Evolutionary conservation across 1,140 invertebrate genomes (phyloP), one percentile per base, ranked within the genome.

Genomic region (Pseudomyrmex flavicornis): DNA sequence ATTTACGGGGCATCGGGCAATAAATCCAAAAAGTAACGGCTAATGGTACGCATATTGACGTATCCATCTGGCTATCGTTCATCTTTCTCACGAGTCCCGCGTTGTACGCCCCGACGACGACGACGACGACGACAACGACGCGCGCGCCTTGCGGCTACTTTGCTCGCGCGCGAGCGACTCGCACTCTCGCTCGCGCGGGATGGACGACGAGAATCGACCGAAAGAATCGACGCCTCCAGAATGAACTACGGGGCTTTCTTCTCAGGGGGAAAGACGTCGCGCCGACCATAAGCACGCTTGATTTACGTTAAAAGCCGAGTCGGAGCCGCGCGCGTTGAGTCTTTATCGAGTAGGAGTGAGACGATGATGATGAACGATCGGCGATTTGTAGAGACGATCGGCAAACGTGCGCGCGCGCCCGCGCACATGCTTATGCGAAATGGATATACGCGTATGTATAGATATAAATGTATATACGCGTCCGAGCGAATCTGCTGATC

Each of bases 71-170:
- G 77, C 91, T 91, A 92, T 91, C 91, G 89, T 91, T 91, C 90
- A 91, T 91, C 91, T 92, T 92, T 91, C 91, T 91, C 91, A 90
- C 90, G 91, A 90, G 72, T 88, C 87, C 80, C 88, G 85, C 89
- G 80, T 72, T 54, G 66, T 56, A 59, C 66, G 54, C 66, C 66
- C 80, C 83, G 85, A 83, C 85, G 22, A 9, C 62, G 52, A 35
- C 35, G 35, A 35, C 35, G 35, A 35, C 35, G 35, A 35, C 35
- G 0, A 35, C 35, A 7, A 35, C 62, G 73, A 79, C 82, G 61
- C 66, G 56, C 62, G 56, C 62, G 85, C 86, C 82, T 88, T 65
- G 83, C 86, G 86, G 87, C 87, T 88, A 88, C 85, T 86, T 48
- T 59, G 73, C 73, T 58, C 73, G 58, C 73, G 59, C 73, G 73